Evolutionary conservation across 2,113 vertebrate genomes (phyloP), one percentile per base, ranked within the genome.

Genomic region (Cichladusa arquata): DNA sequence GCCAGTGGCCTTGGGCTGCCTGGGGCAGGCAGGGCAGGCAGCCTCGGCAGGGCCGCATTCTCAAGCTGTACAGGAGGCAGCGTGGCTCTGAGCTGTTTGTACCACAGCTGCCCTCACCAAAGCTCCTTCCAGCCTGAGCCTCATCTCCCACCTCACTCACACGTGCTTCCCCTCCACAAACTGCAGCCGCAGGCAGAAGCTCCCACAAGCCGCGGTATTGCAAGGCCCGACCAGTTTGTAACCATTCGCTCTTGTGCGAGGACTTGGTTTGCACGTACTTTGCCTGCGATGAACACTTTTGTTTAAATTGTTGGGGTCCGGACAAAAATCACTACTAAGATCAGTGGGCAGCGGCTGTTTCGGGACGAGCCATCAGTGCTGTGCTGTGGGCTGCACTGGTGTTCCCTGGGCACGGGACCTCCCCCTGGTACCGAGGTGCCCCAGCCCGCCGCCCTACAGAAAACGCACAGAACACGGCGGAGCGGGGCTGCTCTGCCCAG

Each of bases 191-290:
- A 22, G 5, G 17, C 45, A 77, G 33, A 44, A 31, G 36, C 14
- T 80, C 31, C 45, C 3, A 0, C 16, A 22, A 34, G 18, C 40
- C 20, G n/a, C 4, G 14, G 20, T 3, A 31, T 2, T 7, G 22
- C 33, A 8, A 26, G 7, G 1, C 1, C 26, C 1, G 0, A 14
- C 13, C 38, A 42, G 19, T 8, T 24, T 1, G 0, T 13, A 29
- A 70, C 9, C 10, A 29, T 11, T 19, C 22, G 20, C 19, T 50
- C 17, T 24, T 3, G 31, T 5, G n/a, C 1, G 2, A 74, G 4
- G 11, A 6, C 17, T 74, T 26, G 8, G 12, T 29, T 23, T 34
- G 67, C 11, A 1, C 0, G 26, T 8, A 11, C n/a, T 51, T 57
- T 48, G 19, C 7, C 44, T 14, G 40, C 26, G 16, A 56, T 4